Evolutionary conservation across 2,888 invertebrate genomes (phyloP).

Genomic region (Caenorhabditis parvicauda): DNA sequence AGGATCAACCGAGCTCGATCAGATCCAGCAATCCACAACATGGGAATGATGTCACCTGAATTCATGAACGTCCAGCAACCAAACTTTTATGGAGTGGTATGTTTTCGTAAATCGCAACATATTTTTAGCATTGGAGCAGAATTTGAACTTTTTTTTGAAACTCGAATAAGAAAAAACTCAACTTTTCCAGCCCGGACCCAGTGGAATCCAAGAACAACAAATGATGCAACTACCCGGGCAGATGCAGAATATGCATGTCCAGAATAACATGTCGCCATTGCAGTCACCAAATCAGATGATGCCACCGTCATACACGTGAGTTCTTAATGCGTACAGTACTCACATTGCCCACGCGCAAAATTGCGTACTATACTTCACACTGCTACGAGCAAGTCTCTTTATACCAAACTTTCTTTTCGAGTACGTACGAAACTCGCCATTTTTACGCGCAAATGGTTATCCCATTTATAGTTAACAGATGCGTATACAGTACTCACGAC

Average conservation of each 20-base stretch:
- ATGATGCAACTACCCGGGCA: conserved; percentile 16
- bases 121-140: no score
- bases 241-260: conserved; percentile 6
- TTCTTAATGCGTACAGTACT: background rate
- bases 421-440: no score
- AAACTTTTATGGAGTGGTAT: no score
- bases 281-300: conserved; percentile 31
- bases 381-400: no score
- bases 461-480: no score
- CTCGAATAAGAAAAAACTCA: no score
- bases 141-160: no score
- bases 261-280: conserved; percentile 22
- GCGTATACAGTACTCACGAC: no score
- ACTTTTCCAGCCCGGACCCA: conserved; percentile 24
- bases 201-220: conserved; percentile 27
- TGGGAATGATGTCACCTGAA: conserved; percentile 34
- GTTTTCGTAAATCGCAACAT: no score
- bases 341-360: conserved; percentile 11
- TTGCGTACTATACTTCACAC: conserved; percentile 2
- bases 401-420: no score
- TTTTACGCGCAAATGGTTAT: no score
- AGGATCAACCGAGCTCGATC: conserved; percentile 44
- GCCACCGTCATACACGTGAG: conserved; percentile 24
- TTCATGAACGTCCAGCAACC: no score
- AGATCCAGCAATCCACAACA: conserved; percentile 56